Evolutionary conservation across 2,113 vertebrate genomes (phyloP).

Genomic region (Festucalex cinctus): DNA sequence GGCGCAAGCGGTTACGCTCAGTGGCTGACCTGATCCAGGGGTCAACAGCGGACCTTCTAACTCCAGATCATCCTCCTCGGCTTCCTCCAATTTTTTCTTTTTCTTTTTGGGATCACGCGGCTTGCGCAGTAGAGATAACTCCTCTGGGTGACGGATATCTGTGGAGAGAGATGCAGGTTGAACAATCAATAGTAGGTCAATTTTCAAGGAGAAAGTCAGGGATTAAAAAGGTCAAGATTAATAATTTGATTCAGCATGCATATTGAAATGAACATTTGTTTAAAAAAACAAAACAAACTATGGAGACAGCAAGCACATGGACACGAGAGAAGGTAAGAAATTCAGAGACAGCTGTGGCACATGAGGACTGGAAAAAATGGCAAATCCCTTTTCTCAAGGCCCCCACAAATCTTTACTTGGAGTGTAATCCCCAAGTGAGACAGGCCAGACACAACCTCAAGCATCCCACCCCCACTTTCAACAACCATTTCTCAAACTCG

Average conservation of each 20-base stretch:
- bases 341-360: constrained; percentile 49
- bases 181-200: not conserved
- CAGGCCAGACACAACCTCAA: constrained; percentile 28
- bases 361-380: constrained; percentile 49
- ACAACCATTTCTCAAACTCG: constrained; percentile 1
- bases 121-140: constrained; percentile 94
- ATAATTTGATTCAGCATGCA: no score
- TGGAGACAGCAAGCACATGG: not conserved
- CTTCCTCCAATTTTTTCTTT: constrained; percentile 96
- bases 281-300: not conserved
- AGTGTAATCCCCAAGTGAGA: constrained; percentile 55
- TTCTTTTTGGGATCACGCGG: constrained; percentile 97
- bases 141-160: constrained; percentile 98
- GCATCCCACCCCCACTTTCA: constrained; percentile 7
- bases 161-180: constrained; percentile 5
- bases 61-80: constrained; percentile 87
- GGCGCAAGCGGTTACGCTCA: not conserved
- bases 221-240: not conserved
- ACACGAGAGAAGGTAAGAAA: constrained; percentile 13
- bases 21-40: constrained; percentile 85
- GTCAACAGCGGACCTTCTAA: constrained; percentile 92
- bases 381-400: constrained; percentile 56
- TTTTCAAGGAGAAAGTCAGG: not conserved
- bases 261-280: not conserved
- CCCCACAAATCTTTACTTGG: constrained; percentile 45